Conservation (phyloP, 23 tunicate species). For the Halocynthia roretzi region DNA sequence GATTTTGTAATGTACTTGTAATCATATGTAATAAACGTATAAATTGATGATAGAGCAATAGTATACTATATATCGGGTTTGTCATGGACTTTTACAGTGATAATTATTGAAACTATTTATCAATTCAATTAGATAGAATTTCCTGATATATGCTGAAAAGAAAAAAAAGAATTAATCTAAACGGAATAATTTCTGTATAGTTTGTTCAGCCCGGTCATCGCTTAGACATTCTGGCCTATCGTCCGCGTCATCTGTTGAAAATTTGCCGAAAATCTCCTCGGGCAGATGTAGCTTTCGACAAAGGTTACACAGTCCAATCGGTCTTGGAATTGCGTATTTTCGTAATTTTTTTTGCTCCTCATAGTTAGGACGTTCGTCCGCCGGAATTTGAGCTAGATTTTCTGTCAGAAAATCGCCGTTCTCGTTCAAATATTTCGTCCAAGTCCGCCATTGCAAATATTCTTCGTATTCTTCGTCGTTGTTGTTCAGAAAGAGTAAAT, state of each 20-base stretch:
- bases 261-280: background rate
- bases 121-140: no score
- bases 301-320: background rate
- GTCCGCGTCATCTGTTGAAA: background rate
- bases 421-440: slow-evolving; percentile 10
- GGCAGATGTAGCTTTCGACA: slow-evolving; percentile 5
- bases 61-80: no score
- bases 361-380: background rate
- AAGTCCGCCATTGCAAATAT: slow-evolving; percentile 8
- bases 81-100: no score
- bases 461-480: slow-evolving; percentile 3
- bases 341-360: background rate
- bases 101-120: no score
- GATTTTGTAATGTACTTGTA: no score
- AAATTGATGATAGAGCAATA: no score
- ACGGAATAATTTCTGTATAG: no score
- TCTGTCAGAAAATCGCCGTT: slow-evolving; percentile 1
- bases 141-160: no score
- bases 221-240: background rate
- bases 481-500: background rate
- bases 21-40: no score
- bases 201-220: background rate
- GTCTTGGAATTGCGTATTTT: background rate
- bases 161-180: no score
- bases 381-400: background rate